These are phyloP conservation scores for Apodemus speciosus DNA, from an alignment of 2,113 vertebrate genomes.

Conservation along the genomic window DNA sequence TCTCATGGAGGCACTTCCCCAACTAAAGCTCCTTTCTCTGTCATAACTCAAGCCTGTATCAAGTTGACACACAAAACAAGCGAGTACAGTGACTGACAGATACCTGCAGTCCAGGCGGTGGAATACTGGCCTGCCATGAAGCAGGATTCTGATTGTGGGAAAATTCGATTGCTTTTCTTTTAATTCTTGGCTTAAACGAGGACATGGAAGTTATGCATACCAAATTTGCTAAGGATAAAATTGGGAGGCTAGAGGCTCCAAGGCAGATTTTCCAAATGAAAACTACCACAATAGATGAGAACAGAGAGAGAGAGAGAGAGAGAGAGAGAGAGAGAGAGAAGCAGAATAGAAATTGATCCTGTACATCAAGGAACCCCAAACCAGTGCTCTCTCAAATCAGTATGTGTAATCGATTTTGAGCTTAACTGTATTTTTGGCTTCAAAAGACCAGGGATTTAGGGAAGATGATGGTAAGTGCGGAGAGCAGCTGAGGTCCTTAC, in stretches of 20 bases:
- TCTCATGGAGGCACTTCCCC: no score
- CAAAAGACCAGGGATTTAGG: slow-evolving; percentile 1
- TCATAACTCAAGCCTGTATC: no score
- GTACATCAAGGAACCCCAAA: slow-evolving; percentile 24
- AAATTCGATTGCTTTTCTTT: neutral
- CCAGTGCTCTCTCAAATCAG: neutral
- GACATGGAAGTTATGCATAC: neutral
- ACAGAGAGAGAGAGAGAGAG: neutral
- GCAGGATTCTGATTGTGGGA: neutral
- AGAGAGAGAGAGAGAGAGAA: no score
- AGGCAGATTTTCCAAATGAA: neutral
- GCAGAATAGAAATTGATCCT: neutral
- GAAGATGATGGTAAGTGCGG: neutral
- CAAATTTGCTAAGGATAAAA: neutral
- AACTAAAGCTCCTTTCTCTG: no score
- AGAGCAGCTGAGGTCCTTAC: neutral
- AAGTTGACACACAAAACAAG: no score
- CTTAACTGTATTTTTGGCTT: slow-evolving; percentile 32
- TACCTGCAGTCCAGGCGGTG: no score
- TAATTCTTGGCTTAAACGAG: neutral
- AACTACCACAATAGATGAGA: slow-evolving; percentile 9
- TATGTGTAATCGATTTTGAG: neutral
- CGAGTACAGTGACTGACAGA: neutral
- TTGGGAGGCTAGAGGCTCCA: neutral
- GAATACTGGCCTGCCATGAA: neutral